Evolutionary conservation across 2,797 vertebrate genomes (phyloP).

Genomic region (Coilia nasus): DNA sequence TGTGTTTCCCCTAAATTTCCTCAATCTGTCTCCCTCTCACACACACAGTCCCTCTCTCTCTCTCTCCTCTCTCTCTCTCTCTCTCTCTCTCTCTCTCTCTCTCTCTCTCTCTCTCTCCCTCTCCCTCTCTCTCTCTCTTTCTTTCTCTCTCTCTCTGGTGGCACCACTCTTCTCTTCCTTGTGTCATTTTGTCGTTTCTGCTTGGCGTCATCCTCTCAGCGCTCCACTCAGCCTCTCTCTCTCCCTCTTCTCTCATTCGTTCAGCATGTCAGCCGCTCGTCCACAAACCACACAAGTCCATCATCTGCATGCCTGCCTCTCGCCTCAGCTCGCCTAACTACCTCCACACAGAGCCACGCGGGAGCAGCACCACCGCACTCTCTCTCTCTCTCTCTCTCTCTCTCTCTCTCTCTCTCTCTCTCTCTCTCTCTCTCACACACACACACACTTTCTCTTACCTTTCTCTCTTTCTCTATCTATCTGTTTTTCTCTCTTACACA

Average conservation of each 20-base stretch:
- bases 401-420: conserved; percentile 12
- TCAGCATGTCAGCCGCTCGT: conserved; percentile 2
- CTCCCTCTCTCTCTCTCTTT: conserved; percentile 31
- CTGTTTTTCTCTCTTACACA: too few relatives aligned
- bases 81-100: background rate
- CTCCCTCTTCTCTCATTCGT: background rate
- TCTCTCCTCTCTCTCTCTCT: background rate
- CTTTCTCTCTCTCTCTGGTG: background rate
- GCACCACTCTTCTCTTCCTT: conserved; percentile 11
- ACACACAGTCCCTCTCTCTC: background rate
- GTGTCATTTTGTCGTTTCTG: conserved; percentile 17
- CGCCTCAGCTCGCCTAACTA: conserved; percentile 2
- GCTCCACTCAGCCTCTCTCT: background rate
- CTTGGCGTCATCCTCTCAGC: background rate
- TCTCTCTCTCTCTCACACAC: conserved; percentile 22
- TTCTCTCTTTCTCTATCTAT: background rate
- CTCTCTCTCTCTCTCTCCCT: background rate
- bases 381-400: conserved; percentile 10
- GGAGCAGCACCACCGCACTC: conserved; percentile 17
- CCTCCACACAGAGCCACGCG: conserved; percentile 8
- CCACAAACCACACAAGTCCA: background rate
- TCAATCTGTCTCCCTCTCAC: background rate
- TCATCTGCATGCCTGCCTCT: conserved; percentile 10
- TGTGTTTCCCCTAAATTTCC: background rate
- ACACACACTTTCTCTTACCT: background rate